Conservation (phyloP, 2,888 invertebrate genomes). For the Drosophila nigritarsus region DNA sequence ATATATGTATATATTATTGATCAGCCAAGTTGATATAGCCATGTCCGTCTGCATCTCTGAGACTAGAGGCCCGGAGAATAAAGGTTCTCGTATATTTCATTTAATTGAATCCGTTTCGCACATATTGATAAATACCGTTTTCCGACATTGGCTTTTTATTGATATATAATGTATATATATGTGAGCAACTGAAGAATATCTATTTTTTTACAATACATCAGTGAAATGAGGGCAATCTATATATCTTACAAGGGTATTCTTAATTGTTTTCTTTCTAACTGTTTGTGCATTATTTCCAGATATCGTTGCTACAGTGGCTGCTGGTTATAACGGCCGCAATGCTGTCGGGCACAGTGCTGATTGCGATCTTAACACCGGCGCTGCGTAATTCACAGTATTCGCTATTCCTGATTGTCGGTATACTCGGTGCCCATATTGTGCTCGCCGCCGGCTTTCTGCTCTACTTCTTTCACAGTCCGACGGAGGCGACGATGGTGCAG, state of each 20-base stretch:
- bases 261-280: not conserved
- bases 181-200: not conserved
- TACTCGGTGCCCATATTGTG: constrained; percentile 91
- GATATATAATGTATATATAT: not conserved
- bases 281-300: constrained; percentile 60
- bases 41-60: not conserved
- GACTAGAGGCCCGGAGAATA: not conserved
- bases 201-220: too few relatives aligned
- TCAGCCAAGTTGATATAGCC: not conserved
- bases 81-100: not conserved
- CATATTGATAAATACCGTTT: not conserved
- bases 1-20: not conserved
- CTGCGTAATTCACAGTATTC: constrained; percentile 89
- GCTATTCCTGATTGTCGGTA: constrained; percentile 87
- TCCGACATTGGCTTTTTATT: not conserved
- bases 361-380: constrained; percentile 93
- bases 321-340: constrained; percentile 92
- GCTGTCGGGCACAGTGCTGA: constrained; percentile 93
- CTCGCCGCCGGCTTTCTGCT: constrained; percentile 95
- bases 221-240: too few relatives aligned
- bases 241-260: not conserved
- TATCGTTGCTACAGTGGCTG: constrained; percentile 93
- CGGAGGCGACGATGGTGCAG: constrained; percentile 14
- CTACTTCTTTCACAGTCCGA: constrained; percentile 89
- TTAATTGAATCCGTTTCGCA: not conserved